These are phyloP conservation scores for Erebia palarica DNA, from an alignment of 2,888 invertebrate genomes.

Conservation along the genomic window DNA sequence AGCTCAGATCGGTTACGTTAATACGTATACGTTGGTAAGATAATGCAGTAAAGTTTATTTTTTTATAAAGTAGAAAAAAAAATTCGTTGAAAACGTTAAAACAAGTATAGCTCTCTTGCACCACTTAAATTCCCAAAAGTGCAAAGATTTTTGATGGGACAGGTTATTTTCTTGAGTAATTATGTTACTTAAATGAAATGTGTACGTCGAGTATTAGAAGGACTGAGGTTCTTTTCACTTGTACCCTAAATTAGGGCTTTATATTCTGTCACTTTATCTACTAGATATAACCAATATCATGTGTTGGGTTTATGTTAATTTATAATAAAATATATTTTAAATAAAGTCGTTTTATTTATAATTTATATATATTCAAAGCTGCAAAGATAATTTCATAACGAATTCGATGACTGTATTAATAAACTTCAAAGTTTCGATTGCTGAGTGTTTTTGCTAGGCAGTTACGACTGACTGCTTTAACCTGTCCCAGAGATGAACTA, in stretches of 20 bases:
- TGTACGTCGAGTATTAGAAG: constrained; percentile 76
- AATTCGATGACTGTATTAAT: too few relatives aligned
- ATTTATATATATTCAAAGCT: too few relatives aligned
- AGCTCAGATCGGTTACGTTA: too few relatives aligned
- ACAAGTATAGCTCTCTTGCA: not conserved
- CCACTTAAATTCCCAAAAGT: not conserved
- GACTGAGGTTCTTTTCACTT: constrained; percentile 78
- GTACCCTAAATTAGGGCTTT: constrained; percentile 83
- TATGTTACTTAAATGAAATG: constrained; percentile 46
- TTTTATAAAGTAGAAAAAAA: not conserved
- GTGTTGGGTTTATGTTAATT: constrained; percentile 81
- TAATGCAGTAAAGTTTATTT: too few relatives aligned
- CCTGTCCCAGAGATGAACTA: too few relatives aligned
- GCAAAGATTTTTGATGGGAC: constrained; percentile 8
- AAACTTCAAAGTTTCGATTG: too few relatives aligned
- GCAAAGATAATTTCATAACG: too few relatives aligned
- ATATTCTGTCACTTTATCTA: constrained; percentile 72
- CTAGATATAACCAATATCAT: constrained; percentile 73
- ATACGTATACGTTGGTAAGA: too few relatives aligned
- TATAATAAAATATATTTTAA: constrained; percentile 80
- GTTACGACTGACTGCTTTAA: too few relatives aligned
- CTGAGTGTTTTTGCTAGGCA: too few relatives aligned
- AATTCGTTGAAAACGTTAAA: too few relatives aligned
- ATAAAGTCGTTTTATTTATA: constrained; percentile 44
- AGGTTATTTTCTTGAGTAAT: constrained; percentile 10